Base-by-base conservation (phyloP, 2,113 vertebrate genomes). In the Psilopogon haemacephalus region DNA sequence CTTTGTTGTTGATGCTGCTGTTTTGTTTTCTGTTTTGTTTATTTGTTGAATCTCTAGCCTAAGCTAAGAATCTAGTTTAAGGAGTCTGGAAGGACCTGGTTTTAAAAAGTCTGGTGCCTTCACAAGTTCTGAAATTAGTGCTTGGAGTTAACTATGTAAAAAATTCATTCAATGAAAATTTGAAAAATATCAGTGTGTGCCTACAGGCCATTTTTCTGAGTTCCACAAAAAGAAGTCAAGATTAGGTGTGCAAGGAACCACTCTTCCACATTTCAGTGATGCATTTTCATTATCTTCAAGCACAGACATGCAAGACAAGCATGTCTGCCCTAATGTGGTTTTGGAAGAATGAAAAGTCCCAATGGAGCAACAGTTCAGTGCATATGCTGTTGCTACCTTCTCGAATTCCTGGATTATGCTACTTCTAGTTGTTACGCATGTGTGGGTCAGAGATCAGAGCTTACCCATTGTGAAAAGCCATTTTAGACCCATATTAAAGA, bases 401-500 rank as follows among this genome's bases (percentile, higher is more conserved):
- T 93, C 55, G 89, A 42, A 93, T 84, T 92, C 77, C 42, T 89
- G 78, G 71, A 96, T 95, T 94, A 93, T 85, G 46, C 52, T 76
- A 35, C 60, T 87, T 79, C 50, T 87, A 60, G 67, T 87, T 84
- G 55, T 84, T 94, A 93, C 81, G 81, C 90, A 79, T 79, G 80
- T 79, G 74, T 87, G 93, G 81, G 93, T 90, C 74, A 89, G 78
- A 94, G 94, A 96, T 96, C 94, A 91, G 90, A 92, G 74, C 10
- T 90, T 75, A 87, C 30, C 21, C 89, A 89, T 90, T 95, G 90
- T 92, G 86, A 93, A 93, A 94, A 90, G 44, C 23, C 84, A 87
- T 93, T 94, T 96, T 91, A 76, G 46, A 94, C 67, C 37, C 78
- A 87, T 90, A 96, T 82, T 91, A 93, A 96, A 89, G 46, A 96